These are phyloP conservation scores for Drosophila tropicalis DNA, from an alignment of 1,140 invertebrate species.

Conservation along the genomic window DNA sequence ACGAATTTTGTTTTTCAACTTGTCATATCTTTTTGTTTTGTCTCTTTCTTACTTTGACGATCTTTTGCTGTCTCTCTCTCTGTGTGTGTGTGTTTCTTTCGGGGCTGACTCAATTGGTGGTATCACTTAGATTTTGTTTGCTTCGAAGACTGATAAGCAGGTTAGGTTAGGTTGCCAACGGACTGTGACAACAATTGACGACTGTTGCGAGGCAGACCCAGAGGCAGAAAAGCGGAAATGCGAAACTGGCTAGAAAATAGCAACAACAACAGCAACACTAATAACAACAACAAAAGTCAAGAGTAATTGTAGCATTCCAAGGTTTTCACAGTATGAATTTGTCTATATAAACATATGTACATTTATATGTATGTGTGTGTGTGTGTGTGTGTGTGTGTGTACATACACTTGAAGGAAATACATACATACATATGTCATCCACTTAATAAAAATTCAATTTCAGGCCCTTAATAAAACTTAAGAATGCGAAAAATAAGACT, in stretches of 20 bases:
- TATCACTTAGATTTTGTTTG: conserved; percentile 57
- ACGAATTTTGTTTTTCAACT: conserved; percentile 70
- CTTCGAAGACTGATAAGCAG: conserved; percentile 47
- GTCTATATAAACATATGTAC: conserved; percentile 36
- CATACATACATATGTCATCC: neutral
- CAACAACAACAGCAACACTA: conserved; percentile 36
- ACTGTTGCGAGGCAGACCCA: conserved; percentile 52
- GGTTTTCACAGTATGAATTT: conserved; percentile 78
- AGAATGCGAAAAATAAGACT: no score
- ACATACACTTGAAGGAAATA: conserved; percentile 7
- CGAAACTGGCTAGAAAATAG: conserved; percentile 56
- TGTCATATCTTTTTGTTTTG: conserved; percentile 48
- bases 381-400: neutral
- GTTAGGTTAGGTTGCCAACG: conserved; percentile 41
- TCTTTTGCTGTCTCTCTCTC: conserved; percentile 2
- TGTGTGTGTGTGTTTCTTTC: conserved; percentile 13
- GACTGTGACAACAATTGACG: conserved; percentile 74
- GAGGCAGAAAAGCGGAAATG: conserved; percentile 69
- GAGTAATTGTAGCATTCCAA: conserved; percentile 78
- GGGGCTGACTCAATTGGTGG: conserved; percentile 56
- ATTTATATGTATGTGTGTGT: no score
- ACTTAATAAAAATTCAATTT: neutral
- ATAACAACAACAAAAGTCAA: conserved; percentile 59
- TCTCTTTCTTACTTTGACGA: neutral
- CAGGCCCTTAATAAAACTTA: no score